These are phyloP conservation scores for Ptilodon capucinus DNA, from an alignment of 2,888 invertebrate species.

Conservation along the genomic window DNA sequence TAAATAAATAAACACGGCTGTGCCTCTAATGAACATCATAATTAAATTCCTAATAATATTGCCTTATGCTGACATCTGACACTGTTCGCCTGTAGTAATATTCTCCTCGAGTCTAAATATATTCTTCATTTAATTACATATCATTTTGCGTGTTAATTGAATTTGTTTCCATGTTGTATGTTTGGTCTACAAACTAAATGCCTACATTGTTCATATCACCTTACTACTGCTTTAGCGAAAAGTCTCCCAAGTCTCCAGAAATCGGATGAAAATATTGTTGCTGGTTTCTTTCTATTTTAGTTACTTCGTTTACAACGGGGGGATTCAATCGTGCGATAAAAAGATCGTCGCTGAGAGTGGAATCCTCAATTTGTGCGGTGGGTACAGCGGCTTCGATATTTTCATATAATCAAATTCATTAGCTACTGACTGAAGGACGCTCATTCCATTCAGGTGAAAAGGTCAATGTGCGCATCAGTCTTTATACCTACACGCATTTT, in stretches of 20 bases:
- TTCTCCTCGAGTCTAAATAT: not conserved
- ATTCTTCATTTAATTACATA: not conserved
- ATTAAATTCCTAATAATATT: conserved; percentile 15
- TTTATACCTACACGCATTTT: too few species aligned
- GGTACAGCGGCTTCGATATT: not conserved
- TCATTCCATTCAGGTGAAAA: conserved; percentile 3
- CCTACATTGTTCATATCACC: too few species aligned
- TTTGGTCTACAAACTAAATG: too few species aligned
- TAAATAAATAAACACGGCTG: conserved; percentile 15
- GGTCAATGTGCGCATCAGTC: too few species aligned
- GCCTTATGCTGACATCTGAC: conserved; percentile 12
- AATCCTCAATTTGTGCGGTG: not conserved
- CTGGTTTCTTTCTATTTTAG: not conserved
- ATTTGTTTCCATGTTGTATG: too few species aligned
- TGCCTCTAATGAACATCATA: conserved; percentile 17
- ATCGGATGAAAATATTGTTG: too few species aligned
- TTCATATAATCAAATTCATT: conserved; percentile 14
- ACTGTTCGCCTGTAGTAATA: not conserved
- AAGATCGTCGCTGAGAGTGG: not conserved
- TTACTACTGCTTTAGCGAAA: too few species aligned
- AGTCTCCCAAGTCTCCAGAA: too few species aligned
- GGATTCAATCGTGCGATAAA: not conserved
- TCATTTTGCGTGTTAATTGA: too few species aligned
- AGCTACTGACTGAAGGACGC: conserved; percentile 6
- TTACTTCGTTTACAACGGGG: not conserved